Evolutionary conservation across 1,140 invertebrate species (phyloP).

Genomic region (Coptotermes formosanus): DNA sequence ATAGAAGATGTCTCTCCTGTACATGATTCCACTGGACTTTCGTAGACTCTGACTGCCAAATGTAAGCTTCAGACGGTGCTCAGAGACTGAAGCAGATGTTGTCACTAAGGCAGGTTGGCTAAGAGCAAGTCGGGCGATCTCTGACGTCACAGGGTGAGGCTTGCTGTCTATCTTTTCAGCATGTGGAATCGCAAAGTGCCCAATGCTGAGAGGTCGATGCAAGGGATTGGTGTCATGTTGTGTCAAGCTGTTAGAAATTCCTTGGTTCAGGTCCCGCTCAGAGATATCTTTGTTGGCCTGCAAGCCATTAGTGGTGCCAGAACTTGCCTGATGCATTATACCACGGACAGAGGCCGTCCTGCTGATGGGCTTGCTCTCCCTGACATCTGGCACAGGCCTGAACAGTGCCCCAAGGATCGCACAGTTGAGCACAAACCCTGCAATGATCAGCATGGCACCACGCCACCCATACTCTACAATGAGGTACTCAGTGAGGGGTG

Average conservation of each 20-base stretch:
- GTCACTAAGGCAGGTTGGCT: slow-evolving; percentile 61
- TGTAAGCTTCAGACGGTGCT: background rate
- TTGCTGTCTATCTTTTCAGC: slow-evolving; percentile 30
- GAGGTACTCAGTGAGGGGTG: slow-evolving; percentile 69
- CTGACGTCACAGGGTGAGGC: background rate
- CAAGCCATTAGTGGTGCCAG: background rate
- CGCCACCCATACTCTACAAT: slow-evolving; percentile 66
- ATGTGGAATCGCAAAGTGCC: slow-evolving; percentile 48
- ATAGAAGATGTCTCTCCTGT: slow-evolving; percentile 84
- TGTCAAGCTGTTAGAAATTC: no score
- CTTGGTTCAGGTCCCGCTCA: background rate
- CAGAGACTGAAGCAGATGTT: background rate
- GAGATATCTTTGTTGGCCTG: background rate
- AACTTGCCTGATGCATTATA: background rate
- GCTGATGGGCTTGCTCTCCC: background rate
- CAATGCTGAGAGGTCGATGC: slow-evolving; percentile 54
- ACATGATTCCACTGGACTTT: slow-evolving; percentile 66
- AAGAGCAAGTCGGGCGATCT: slow-evolving; percentile 53
- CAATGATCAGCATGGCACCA: slow-evolving; percentile 75
- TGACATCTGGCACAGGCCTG: slow-evolving; percentile 54
- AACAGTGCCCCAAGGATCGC: slow-evolving; percentile 82
- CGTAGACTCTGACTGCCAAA: slow-evolving; percentile 39
- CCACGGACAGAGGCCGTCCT: background rate
- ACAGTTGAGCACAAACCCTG: slow-evolving; percentile 78
- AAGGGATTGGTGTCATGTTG: slow-evolving; percentile 29